phyloP scores from a whole-genome alignment of 2,113 vertebrate species.

The Aegotheles bennettii region DNA sequence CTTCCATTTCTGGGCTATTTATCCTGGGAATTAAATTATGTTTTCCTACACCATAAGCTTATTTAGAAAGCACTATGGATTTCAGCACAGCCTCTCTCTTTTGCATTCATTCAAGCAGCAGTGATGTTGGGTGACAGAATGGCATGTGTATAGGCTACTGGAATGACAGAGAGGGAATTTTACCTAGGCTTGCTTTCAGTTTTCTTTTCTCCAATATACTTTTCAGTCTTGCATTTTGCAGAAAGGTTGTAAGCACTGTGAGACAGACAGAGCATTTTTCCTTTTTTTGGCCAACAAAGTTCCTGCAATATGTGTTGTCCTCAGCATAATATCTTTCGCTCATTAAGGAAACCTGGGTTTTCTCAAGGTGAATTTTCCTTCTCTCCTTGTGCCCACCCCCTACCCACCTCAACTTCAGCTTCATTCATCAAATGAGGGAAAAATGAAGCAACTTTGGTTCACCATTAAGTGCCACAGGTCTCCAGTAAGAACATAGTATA shows the following conservation, averaged over 20 bases:
- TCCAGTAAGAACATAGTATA: slow-evolving; percentile 28
- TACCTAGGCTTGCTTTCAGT: not conserved
- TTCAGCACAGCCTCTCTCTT: not conserved
- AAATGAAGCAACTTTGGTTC: not conserved
- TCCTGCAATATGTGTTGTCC: not conserved
- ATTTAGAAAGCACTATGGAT: not conserved
- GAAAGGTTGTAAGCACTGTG: not conserved
- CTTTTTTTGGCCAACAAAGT: not conserved
- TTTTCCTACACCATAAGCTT: not conserved
- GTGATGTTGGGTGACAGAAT: not conserved
- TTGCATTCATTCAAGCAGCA: not conserved
- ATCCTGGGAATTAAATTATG: not conserved
- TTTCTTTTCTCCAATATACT: not conserved
- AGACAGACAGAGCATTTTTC: not conserved
- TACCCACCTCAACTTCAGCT: not conserved
- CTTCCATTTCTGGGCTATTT: not conserved
- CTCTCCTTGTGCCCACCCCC: not conserved
- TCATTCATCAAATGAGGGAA: slow-evolving; percentile 40
- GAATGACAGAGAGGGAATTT: not conserved
- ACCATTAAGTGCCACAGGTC: not conserved
- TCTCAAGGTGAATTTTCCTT: slow-evolving; percentile 18
- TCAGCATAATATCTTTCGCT: not conserved
- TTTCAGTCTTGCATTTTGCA: not conserved
- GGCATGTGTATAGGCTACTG: not conserved
- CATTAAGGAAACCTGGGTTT: slow-evolving; percentile 13